phyloP scores from a whole-genome alignment of 2,113 vertebrate species.

The Pyrgilauda ruficollis region DNA sequence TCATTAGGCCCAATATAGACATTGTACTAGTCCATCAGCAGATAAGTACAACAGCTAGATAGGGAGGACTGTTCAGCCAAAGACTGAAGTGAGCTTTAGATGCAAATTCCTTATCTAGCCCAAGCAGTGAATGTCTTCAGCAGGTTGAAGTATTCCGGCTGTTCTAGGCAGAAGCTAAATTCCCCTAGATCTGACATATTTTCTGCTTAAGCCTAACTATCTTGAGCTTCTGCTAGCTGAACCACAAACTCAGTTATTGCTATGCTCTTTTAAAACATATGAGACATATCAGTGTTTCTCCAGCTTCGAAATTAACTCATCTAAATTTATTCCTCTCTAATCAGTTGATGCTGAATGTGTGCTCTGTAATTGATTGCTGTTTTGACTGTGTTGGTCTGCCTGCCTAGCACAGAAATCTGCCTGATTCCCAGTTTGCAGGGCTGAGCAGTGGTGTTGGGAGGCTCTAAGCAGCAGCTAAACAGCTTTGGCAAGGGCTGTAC shows the following conservation, averaged over 20 bases:
- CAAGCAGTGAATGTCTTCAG: background rate
- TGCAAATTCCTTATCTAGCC: background rate
- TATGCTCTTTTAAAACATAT: background rate
- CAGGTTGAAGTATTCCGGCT: background rate
- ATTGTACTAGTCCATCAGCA: background rate
- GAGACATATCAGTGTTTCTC: background rate
- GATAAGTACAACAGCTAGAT: background rate
- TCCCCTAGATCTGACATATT: background rate
- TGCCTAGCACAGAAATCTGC: background rate
- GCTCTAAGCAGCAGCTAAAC: background rate
- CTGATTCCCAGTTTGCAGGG: rapidly evolving
- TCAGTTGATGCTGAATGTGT: background rate
- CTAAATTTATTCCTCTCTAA: background rate
- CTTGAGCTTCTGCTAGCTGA: background rate
- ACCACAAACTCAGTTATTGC: background rate
- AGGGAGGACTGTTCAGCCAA: background rate
- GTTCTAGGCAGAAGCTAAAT: background rate
- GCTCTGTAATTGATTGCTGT: background rate
- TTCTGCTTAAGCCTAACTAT: background rate
- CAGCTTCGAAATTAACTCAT: background rate
- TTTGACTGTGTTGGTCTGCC: background rate
- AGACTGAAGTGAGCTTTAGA: background rate
- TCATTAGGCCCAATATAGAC: background rate
- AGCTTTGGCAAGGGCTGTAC: background rate
- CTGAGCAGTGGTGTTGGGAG: background rate